phyloP scores from a whole-genome alignment of 37 sponge, comb jelly and placozoan species.

The Beroe ovata region DNA sequence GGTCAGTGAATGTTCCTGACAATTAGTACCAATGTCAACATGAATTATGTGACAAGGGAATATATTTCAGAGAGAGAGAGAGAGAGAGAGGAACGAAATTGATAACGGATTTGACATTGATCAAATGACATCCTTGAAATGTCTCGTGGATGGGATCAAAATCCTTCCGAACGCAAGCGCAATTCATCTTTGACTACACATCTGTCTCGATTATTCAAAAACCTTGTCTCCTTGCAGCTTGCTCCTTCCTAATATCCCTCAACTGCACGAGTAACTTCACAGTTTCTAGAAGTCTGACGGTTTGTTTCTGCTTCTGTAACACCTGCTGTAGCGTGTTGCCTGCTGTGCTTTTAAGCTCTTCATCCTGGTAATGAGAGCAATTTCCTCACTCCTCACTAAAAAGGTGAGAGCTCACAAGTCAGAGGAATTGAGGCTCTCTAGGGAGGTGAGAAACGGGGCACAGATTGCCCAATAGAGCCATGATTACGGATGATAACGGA shows the following conservation, averaged over 20 bases:
- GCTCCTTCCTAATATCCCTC: conserved; percentile 29
- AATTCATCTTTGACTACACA: no score
- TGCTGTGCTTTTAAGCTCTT: conserved; percentile 40
- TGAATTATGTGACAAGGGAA: no score
- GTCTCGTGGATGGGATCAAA: no score
- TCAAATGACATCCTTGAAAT: no score
- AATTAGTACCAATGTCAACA: no score
- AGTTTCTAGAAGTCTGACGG: conserved; percentile 17
- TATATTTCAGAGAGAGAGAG: neutral
- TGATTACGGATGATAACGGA: no score
- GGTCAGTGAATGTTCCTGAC: conserved; percentile 61
- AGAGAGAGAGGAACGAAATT: neutral
- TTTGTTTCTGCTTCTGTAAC: conserved; percentile 47
- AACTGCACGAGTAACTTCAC: conserved; percentile 43
- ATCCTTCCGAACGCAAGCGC: no score
- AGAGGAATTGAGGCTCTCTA: neutral
- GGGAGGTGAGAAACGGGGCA: neutral
- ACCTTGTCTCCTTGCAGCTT: conserved; percentile 44
- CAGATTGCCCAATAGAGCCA: no score
- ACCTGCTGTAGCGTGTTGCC: conserved; percentile 57
- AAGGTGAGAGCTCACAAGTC: neutral
- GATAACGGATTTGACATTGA: no score
- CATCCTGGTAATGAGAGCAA: neutral
- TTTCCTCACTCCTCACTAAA: no score
- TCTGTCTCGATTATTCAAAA: no score